phyloP scores from a whole-genome alignment of 2,797 vertebrate genomes.

The Eospalax fontanierii region DNA sequence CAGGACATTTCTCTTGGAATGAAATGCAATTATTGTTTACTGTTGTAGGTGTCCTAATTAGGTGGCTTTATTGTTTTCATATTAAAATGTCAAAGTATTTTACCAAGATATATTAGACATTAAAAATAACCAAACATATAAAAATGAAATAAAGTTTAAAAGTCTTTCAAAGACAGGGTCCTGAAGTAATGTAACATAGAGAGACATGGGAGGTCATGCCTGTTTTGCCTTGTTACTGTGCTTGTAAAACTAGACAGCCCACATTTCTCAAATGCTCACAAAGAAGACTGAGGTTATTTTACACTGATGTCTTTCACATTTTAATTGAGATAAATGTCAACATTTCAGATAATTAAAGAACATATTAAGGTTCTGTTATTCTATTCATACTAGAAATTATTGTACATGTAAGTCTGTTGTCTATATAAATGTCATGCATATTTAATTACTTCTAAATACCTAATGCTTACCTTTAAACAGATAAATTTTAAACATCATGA shows the following conservation, averaged over 20 bases:
- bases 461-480: background rate
- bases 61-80: background rate
- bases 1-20: background rate
- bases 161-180: background rate
- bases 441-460: background rate
- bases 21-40: background rate
- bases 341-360: background rate
- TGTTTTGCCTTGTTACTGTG: background rate
- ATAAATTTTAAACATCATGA: background rate
- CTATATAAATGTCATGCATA: background rate
- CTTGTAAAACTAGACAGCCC: constrained; percentile 39
- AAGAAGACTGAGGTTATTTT: constrained; percentile 31
- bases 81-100: constrained; percentile 37
- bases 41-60: background rate
- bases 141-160: constrained; percentile 38
- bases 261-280: constrained; percentile 5
- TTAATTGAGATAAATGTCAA: background rate
- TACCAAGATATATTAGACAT: background rate
- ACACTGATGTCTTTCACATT: constrained; percentile 13
- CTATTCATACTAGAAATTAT: constrained; percentile 23
- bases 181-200: background rate
- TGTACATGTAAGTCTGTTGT: background rate
- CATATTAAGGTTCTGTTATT: constrained; percentile 24
- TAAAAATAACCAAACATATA: constrained; percentile 43
- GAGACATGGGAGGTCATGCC: background rate